Evolutionary conservation across 2,888 invertebrate species (phyloP).

Genomic region (Rotaria sp.): DNA sequence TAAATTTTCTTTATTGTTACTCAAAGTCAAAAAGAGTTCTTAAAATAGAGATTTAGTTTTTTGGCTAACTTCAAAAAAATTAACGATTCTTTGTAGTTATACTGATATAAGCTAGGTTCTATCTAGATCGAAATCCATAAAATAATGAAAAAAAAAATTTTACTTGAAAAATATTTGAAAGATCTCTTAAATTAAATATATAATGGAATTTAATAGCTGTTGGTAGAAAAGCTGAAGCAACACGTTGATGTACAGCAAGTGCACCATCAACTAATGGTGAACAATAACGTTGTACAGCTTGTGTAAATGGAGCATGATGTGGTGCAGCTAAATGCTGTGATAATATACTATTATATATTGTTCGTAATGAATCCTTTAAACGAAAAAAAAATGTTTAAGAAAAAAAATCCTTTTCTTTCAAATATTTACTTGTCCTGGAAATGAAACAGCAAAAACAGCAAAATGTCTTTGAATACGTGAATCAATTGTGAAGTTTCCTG

Average conservation of each 20-base stretch:
- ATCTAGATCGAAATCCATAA: too few species aligned
- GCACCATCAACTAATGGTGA: slow-evolving; percentile 73
- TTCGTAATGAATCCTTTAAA: slow-evolving; percentile 68
- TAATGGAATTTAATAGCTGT: slow-evolving; percentile 94
- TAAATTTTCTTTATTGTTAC: too few species aligned
- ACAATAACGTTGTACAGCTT: slow-evolving; percentile 65
- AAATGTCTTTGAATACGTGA: slow-evolving; percentile 66
- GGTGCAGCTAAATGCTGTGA: slow-evolving; percentile 75
- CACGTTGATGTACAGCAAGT: slow-evolving; percentile 75
- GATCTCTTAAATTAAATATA: slow-evolving; percentile 84
- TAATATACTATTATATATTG: slow-evolving; percentile 80
- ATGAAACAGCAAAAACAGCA: slow-evolving; percentile 62
- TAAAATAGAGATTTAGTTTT: too few species aligned
- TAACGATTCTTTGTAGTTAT: too few species aligned
- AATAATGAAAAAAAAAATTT: too few species aligned
- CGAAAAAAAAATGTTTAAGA: neutral
- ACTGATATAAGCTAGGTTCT: too few species aligned
- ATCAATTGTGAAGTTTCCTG: slow-evolving; percentile 91
- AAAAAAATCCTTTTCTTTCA: neutral
- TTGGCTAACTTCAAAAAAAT: too few species aligned
- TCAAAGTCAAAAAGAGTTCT: too few species aligned
- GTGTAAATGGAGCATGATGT: slow-evolving; percentile 60
- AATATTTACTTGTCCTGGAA: slow-evolving; percentile 62
- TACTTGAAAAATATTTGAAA: slow-evolving; percentile 89
- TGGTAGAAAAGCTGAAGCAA: slow-evolving; percentile 77